Base-by-base conservation (phyloP, 2,113 vertebrate species). In the Hymenochirus boettgeri region DNA sequence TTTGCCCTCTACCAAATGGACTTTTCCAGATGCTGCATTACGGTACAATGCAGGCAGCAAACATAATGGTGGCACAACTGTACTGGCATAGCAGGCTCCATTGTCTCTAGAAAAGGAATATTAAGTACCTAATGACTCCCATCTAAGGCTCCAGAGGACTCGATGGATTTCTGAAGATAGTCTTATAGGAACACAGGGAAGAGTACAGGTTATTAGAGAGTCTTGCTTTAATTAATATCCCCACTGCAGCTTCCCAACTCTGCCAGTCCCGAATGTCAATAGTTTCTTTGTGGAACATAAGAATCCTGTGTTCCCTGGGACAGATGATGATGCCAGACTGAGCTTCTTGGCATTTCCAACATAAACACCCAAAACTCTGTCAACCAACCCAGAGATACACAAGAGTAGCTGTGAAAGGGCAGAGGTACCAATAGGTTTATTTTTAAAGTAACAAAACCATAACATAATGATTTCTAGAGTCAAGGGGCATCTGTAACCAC, bases 311-410 rank as follows among this genome's bases (percentile, higher is more conserved):
- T 42, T 42, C 39, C 17, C 17, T 7, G n/a, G 39, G 39, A 42
- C 11, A 42, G 13, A 42, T 42, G 39, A n/a, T 42, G 17, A 42
- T 42, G 39, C 39, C 39, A 42, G 39, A 15, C 17, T 11, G 39
- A 42, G 39, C 17, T 15, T 10, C 39, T n/a, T 42, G 39, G 39
- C 39, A 42, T 42, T 42, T 42, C 39, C 39, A 42, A 42, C 39
- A 42, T n/a, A 42, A 42, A 42, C 39, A 42, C 39, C 39, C 39
- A 42, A 42, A 42, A 42, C 15, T 42, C 39, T 42, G 39, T 42
- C 39, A 42, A 42, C 39, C 39, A 42, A 42, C n/a, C 39, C n/a
- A 42, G 13, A n/a, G 39, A 42, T 42, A n/a, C 13, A 42, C 13
- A n/a, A n/a, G 39, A 42, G 17, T 42, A n/a, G 39, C 17, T 42